Conservation (phyloP, 1,140 invertebrate species). For the Anastrepha obliqua region DNA sequence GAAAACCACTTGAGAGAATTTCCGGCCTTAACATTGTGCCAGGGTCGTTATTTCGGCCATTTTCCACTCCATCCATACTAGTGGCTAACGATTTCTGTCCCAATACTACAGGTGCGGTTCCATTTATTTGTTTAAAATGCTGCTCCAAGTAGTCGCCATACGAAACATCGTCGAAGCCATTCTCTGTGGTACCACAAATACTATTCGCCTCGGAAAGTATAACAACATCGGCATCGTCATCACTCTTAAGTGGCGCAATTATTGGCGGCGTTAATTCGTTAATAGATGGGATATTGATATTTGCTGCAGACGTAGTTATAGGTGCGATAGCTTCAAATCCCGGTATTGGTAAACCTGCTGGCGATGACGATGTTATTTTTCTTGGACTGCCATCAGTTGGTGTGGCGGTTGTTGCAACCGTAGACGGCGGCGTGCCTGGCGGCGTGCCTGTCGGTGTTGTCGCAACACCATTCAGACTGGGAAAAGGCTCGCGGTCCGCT, state of each 20-base stretch:
- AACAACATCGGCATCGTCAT: constrained; percentile 55
- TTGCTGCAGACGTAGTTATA: neutral
- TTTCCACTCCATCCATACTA: neutral
- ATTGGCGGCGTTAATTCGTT: neutral
- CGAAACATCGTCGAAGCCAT: constrained; percentile 13
- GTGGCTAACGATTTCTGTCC: neutral
- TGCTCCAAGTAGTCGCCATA: constrained; percentile 53
- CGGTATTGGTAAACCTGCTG: neutral
- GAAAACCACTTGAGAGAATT: neutral
- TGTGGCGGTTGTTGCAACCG: neutral
- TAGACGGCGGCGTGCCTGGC: neutral
- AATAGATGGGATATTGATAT: neutral
- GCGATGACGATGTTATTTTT: neutral
- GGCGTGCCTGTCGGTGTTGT: neutral
- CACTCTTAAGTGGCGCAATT: neutral
- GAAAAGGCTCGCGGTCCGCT: constrained; percentile 5
- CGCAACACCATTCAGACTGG: constrained; percentile 14
- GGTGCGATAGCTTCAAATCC: neutral
- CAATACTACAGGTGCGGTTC: neutral
- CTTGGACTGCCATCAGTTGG: neutral
- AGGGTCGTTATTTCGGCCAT: neutral
- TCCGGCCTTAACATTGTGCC: neutral
- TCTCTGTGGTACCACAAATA: neutral
- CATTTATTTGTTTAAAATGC: constrained; percentile 9
- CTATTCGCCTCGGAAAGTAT: constrained; percentile 43